These are phyloP conservation scores for Hemitrygon akajei DNA, from an alignment of 2,797 vertebrate species.

Conservation along the genomic window DNA sequence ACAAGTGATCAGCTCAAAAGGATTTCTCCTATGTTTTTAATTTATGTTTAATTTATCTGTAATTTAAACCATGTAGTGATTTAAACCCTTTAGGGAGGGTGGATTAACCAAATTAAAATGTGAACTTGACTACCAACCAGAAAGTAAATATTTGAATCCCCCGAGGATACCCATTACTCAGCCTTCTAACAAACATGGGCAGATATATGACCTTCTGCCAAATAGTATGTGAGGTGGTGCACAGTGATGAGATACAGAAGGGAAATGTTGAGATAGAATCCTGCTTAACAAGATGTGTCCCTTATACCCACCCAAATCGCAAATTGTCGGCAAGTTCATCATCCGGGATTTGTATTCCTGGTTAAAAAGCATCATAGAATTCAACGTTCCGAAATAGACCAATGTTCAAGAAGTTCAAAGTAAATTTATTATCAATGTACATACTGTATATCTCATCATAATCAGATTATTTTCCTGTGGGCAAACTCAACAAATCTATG, in stretches of 20 bases:
- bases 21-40: background rate
- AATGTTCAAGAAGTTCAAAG: too few species aligned
- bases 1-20: background rate
- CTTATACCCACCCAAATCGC: too few species aligned
- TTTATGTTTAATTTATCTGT: background rate
- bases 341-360: background rate
- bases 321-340: background rate
- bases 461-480: too few species aligned
- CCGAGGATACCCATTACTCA: background rate
- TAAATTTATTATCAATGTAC: too few species aligned
- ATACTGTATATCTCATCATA: too few species aligned
- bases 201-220: background rate
- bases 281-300: background rate
- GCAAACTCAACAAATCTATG: too few species aligned
- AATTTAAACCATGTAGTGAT: background rate
- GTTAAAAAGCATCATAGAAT: background rate
- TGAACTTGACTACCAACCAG: background rate
- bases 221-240: background rate
- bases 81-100: background rate
- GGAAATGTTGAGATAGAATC: background rate
- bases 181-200: background rate
- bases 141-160: background rate
- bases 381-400: too few species aligned
- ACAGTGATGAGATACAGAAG: background rate
- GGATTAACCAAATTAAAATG: background rate